Evolutionary conservation across 2,888 invertebrate genomes (phyloP).

Genomic region (Panzeria rudis): DNA sequence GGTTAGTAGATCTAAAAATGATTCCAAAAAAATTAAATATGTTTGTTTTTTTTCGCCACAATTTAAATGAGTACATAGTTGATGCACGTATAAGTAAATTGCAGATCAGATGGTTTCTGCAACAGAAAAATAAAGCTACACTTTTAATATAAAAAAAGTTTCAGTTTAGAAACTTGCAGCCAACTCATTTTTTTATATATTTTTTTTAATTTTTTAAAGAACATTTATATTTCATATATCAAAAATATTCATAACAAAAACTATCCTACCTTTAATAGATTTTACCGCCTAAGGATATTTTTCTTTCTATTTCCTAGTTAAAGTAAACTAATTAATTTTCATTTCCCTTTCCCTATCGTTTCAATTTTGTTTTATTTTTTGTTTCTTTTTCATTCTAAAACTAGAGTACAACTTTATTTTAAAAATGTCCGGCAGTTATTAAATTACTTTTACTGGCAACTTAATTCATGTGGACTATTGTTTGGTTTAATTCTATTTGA

Average conservation of each 20-base stretch:
- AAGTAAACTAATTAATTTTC: neutral
- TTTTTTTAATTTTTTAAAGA: no score
- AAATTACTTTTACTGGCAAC: slow-evolving; percentile 44
- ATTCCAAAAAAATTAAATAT: no score
- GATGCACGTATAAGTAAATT: no score
- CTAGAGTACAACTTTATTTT: neutral
- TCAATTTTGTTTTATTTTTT: neutral
- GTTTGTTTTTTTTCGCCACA: no score
- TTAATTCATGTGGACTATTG: slow-evolving; percentile 40
- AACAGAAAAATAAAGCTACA: no score
- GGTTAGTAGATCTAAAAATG: no score
- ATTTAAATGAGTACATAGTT: no score
- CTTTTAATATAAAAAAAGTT: no score
- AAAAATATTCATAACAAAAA: neutral
- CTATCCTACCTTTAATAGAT: neutral
- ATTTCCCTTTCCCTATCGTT: neutral
- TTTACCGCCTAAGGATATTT: neutral
- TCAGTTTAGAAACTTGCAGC: no score
- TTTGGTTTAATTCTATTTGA: slow-evolving; percentile 55
- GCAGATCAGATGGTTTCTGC: no score
- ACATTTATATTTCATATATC: no score
- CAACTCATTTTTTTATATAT: no score
- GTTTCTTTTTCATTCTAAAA: neutral
- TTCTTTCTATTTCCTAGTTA: neutral
- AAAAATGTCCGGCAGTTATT: slow-evolving; percentile 16